Conservation (phyloP, 2,888 invertebrate species). For the Perizoma affinitatum region DNA sequence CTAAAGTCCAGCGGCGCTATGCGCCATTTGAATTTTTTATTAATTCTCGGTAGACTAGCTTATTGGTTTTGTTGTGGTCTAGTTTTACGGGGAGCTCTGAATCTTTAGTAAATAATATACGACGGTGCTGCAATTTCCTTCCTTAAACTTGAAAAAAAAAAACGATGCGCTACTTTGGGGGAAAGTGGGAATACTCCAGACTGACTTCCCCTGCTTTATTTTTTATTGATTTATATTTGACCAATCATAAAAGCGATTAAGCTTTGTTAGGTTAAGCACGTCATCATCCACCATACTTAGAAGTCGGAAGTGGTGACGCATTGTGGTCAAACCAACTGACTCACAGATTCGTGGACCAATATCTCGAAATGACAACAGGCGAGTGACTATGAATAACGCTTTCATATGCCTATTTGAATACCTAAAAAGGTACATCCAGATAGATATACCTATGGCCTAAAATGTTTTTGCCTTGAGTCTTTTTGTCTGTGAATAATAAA, state of each 20-base stretch:
- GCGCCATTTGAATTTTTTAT: conserved; percentile 21
- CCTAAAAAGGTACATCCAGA: neutral
- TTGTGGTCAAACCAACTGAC: conserved; percentile 50
- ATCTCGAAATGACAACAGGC: conserved; percentile 24
- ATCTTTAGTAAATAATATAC: too few relatives aligned
- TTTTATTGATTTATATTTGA: conserved; percentile 6
- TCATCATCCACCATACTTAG: conserved; percentile 43
- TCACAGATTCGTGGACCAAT: conserved; percentile 43
- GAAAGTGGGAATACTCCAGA: neutral
- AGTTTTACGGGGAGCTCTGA: neutral
- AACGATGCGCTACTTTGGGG: too few relatives aligned
- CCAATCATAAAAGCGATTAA: conserved; percentile 30
- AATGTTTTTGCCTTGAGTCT: neutral
- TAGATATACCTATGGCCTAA: neutral
- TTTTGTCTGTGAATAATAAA: neutral
- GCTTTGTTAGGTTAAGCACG: conserved; percentile 18
- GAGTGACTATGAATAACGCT: conserved; percentile 31
- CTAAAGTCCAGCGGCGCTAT: conserved; percentile 12
- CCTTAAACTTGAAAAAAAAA: too few relatives aligned
- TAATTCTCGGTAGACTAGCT: conserved; percentile 14
- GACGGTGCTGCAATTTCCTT: too few relatives aligned
- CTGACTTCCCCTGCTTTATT: neutral
- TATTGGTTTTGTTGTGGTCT: conserved; percentile 9
- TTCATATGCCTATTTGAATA: conserved; percentile 24
- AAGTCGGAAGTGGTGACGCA: conserved; percentile 45